Evolutionary conservation across 2,797 vertebrate species (phyloP).

Genomic region (Aotus griseimembra): DNA sequence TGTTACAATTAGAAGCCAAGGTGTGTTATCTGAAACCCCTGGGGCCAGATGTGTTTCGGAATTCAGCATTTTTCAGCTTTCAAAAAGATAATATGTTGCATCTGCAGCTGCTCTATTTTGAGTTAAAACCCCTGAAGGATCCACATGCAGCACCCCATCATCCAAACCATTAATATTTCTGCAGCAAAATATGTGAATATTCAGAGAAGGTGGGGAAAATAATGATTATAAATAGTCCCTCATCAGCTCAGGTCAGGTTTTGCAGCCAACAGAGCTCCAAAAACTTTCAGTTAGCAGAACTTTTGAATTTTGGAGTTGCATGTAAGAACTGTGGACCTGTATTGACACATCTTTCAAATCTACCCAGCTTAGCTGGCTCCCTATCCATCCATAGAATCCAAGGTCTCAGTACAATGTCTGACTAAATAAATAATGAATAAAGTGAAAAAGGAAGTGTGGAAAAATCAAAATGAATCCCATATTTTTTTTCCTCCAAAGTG

Average conservation of each 20-base stretch:
- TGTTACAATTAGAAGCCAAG: background rate
- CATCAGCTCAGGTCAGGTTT: background rate
- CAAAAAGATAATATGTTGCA: fast-evolving
- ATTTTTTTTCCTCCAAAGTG: fast-evolving
- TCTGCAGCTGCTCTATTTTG: background rate
- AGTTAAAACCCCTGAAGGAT: background rate
- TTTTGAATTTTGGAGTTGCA: background rate
- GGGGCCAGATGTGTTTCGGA: background rate
- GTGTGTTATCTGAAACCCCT: background rate
- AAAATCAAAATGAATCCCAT: too few relatives aligned
- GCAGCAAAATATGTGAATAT: constrained; percentile 29
- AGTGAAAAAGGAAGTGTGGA: background rate
- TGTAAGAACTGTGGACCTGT: fast-evolving
- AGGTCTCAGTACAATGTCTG: background rate
- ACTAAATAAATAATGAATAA: too few relatives aligned
- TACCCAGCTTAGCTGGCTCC: background rate
- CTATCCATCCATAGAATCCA: fast-evolving
- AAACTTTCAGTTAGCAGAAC: background rate
- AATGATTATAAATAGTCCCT: background rate
- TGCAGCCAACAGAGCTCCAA: background rate
- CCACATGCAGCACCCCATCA: background rate
- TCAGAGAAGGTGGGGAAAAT: background rate
- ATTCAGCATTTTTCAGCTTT: background rate
- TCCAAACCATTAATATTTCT: constrained; percentile 17
- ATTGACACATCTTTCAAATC: background rate